phyloP scores from a whole-genome alignment of 1,140 invertebrate species.

The Dinothrombium tinctorium region DNA sequence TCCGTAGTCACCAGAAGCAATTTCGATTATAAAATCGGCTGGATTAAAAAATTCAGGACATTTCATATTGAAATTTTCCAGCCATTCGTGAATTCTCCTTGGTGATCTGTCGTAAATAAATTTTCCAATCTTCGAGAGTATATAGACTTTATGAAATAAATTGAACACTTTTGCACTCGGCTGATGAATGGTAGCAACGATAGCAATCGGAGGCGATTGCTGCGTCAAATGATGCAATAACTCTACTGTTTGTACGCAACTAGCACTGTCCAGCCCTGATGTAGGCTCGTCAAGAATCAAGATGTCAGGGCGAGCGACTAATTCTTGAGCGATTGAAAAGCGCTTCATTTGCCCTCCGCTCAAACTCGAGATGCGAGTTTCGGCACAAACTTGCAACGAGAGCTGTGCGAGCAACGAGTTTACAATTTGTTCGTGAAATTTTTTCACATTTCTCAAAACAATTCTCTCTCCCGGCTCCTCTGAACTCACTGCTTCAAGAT shows the following conservation, averaged over 20 bases:
- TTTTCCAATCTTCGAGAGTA: neutral
- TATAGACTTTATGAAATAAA: constrained; percentile 4
- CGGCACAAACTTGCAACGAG: constrained; percentile 1
- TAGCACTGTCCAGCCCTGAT: constrained; percentile 4
- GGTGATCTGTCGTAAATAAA: constrained; percentile 7
- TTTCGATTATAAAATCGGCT: constrained; percentile 6
- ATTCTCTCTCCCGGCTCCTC: too few relatives aligned
- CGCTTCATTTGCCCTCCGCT: constrained; percentile 9
- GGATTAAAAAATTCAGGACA: constrained; percentile 7
- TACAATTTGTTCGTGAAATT: neutral
- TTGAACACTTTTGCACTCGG: constrained; percentile 7
- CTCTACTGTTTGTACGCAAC: neutral
- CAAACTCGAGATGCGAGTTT: neutral
- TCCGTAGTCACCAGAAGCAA: constrained; percentile 4
- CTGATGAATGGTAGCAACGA: constrained; percentile 7
- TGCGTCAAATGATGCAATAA: neutral
- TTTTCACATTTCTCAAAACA: neutral
- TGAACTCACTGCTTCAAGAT: too few relatives aligned
- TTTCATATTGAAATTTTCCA: neutral
- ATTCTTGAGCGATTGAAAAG: constrained; percentile 8
- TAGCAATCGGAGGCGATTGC: constrained; percentile 5
- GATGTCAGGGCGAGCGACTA: constrained; percentile 3
- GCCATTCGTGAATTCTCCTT: neutral
- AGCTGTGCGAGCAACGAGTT: constrained; percentile 1
- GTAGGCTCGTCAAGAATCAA: constrained; percentile 10